phyloP scores from a whole-genome alignment of 2,113 vertebrate species.

The Odobenus rosmarus region DNA sequence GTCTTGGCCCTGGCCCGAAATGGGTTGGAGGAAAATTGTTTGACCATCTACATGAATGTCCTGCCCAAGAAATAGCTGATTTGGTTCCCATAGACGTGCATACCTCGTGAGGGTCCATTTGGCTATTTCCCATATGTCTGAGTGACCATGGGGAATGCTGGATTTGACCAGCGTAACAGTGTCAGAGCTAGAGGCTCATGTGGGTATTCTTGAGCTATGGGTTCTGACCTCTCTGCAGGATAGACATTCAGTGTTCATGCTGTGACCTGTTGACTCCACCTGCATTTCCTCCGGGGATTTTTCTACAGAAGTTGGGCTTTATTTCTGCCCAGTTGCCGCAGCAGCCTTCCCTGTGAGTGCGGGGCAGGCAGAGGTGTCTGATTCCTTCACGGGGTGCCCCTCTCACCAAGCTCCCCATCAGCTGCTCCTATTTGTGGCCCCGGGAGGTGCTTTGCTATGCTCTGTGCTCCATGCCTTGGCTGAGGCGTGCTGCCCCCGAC shows the following conservation, averaged over 20 bases:
- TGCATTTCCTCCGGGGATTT: not conserved
- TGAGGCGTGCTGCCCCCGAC: not conserved
- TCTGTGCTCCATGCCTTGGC: not conserved
- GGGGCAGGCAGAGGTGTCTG: not conserved
- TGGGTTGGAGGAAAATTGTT: not conserved
- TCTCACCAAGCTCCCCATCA: not conserved
- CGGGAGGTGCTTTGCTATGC: not conserved
- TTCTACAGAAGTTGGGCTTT: not conserved
- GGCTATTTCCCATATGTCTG: too few species aligned
- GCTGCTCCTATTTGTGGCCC: not conserved
- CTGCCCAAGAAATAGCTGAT: not conserved
- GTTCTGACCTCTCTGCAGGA: not conserved
- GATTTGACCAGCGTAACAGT: not conserved
- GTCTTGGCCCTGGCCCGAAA: not conserved
- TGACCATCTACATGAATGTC: not conserved
- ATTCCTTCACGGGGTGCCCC: not conserved
- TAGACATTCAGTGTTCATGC: not conserved
- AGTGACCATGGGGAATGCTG: not conserved
- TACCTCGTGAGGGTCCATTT: not conserved
- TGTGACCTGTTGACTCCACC: not conserved
- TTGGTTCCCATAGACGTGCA: not conserved
- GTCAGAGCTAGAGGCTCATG: not conserved
- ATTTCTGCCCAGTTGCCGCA: not conserved
- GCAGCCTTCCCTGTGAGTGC: not conserved
- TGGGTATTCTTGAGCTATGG: not conserved